phyloP scores from a whole-genome alignment of 2,888 invertebrate species.

The Ennomos fuscantarius region DNA sequence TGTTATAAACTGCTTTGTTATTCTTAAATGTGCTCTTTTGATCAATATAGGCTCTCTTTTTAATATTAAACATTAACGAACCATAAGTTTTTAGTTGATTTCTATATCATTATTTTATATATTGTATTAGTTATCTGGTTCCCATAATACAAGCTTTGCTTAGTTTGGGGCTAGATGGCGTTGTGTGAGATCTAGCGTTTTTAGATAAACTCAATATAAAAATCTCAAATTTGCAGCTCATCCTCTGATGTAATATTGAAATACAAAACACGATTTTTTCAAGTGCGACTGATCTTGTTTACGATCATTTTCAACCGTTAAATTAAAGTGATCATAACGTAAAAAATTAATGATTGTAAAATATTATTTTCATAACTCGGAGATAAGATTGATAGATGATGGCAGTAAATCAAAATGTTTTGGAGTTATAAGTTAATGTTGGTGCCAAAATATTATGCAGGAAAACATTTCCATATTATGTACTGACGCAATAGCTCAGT shows the following conservation, averaged over 20 bases:
- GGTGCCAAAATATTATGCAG: slow-evolving; percentile 45
- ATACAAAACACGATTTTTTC: slow-evolving; percentile 7
- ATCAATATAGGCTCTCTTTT: no score
- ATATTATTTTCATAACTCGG: slow-evolving; percentile 44
- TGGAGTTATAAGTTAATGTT: slow-evolving; percentile 45
- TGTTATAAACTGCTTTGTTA: slow-evolving; percentile 4
- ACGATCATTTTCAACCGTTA: slow-evolving; percentile 47
- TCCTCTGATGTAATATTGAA: slow-evolving; percentile 5
- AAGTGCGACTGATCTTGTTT: slow-evolving; percentile 36
- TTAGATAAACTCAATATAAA: background rate
- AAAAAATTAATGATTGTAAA: slow-evolving; percentile 46
- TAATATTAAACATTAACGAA: no score
- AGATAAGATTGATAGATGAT: slow-evolving; percentile 38
- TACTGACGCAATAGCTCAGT: no score
- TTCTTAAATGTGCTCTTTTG: background rate
- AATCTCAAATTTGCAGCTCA: slow-evolving; percentile 8
- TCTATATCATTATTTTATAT: no score
- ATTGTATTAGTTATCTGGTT: no score
- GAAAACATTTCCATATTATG: background rate
- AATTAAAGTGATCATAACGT: slow-evolving; percentile 48
- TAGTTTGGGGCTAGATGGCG: no score
- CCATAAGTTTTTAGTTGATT: no score
- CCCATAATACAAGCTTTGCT: no score
- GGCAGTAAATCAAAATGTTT: slow-evolving; percentile 50
- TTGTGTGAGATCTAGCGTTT: no score